Evolutionary conservation across 2,888 invertebrate genomes (phyloP).

Genomic region (Caenorhabditis macrosperma): DNA sequence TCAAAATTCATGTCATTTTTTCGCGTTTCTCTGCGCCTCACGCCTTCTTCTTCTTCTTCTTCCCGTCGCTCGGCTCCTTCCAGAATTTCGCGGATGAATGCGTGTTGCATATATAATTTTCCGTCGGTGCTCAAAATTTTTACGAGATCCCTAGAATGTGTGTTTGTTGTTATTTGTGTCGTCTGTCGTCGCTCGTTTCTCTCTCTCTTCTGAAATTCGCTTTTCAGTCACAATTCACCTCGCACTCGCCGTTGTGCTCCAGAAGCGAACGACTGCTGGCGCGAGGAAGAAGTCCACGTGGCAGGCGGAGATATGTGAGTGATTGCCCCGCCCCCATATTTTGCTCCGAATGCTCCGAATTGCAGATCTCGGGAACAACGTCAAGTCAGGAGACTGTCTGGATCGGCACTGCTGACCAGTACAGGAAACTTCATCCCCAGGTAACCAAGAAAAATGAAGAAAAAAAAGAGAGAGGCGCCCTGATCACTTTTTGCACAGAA

Average conservation of each 20-base stretch:
- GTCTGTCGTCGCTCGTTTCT: neutral
- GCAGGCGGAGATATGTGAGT: conserved; percentile 53
- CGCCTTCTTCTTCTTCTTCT: conserved; percentile 12
- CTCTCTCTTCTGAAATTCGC: neutral
- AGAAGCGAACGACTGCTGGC: conserved; percentile 79
- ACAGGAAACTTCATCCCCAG: conserved; percentile 78
- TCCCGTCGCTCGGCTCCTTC: no score
- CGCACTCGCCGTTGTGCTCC: conserved; percentile 77
- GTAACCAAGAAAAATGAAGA: conserved; percentile 53
- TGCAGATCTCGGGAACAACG: conserved; percentile 64
- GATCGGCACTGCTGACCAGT: conserved; percentile 75
- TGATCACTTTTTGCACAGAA: conserved; percentile 7
- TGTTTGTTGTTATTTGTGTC: conserved; percentile 27
- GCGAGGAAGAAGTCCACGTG: conserved; percentile 65
- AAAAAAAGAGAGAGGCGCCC: neutral
- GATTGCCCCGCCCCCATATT: no score
- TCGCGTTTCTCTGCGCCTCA: conserved; percentile 29
- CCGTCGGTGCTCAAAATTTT: conserved; percentile 2
- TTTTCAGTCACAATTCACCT: conserved; percentile 68
- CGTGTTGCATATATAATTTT: conserved; percentile 56
- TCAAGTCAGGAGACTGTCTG: conserved; percentile 77
- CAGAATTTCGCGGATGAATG: conserved; percentile 58
- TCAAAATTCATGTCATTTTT: conserved; percentile 51
- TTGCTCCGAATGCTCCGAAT: neutral
- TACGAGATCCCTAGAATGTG: conserved; percentile 6